Evolutionary conservation across 1,140 invertebrate genomes (phyloP), one percentile per base, ranked within the genome.

Genomic region (Habropoda laboriosa): DNA sequence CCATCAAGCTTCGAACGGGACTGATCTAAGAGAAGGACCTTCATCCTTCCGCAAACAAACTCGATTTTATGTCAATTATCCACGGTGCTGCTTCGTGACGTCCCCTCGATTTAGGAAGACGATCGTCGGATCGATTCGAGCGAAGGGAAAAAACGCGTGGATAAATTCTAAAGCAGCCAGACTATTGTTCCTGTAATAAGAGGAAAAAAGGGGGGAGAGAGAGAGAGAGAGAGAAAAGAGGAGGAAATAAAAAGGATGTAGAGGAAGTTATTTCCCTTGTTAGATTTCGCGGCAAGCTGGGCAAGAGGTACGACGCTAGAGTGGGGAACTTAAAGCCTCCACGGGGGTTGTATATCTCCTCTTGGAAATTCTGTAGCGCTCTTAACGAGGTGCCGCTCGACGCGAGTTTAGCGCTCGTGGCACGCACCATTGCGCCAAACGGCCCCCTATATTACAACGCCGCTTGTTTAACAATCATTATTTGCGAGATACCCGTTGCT

Each of bases 391-490:
- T 82, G 82, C 85, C 80, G 82, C 76, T 80, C 76, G 80, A 79
- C 80, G 83, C 73, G 74, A 66, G 78, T 87, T 88, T 88, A 88
- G 83, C 86, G 86, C 87, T 82, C 77, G 53, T 27, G 79, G 84
- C 76, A 87, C 87, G 86, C 84, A 89, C 86, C 83, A 86, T 88
- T 87, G 88, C 86, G 45, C 83, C 81, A 64, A 81, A 81, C 74
- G 72, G 64, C 27, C 55, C 45, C 35, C 58, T 76, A 45, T 77
- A 77, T 76, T 83, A 80, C 79, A 67, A 61, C n/a, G 80, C 78
- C 79, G 85, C 87, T 89, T 89, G 86, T 91, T 88, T 89, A 91
- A 91, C 89, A 89, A 91, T 91, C 89, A 88, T 91, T 91, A 91
- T 91, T 91, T 91, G 90, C 89, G 89, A 89, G 83, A 78, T 55